A percentile compares a stretch with the other conserved stretches of the same genome.
Evolutionary conservation across 1,140 invertebrate species (phyloP).

Genomic region (Riptortus pedestris): DNA sequence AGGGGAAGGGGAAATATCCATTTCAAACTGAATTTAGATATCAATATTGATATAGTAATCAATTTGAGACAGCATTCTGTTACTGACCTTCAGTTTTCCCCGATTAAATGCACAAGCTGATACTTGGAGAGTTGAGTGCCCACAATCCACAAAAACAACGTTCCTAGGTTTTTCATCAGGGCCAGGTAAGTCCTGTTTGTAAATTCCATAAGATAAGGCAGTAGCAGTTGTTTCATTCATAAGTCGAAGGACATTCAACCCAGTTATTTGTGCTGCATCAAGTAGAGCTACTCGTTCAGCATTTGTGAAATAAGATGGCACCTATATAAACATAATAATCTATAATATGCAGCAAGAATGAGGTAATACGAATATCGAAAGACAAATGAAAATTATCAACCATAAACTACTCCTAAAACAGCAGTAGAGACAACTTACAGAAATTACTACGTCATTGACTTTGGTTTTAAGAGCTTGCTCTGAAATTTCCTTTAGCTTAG

Average conservation of each 20-base stretch:
- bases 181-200: constrained; percentile 86
- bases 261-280: constrained; percentile 77
- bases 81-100: constrained; percentile 72
- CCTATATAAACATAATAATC: constrained; percentile 36
- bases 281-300: constrained; percentile 80
- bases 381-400: no score
- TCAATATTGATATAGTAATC: no score
- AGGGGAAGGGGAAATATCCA: no score
- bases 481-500: constrained; percentile 89
- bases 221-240: constrained; percentile 97
- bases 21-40: no score
- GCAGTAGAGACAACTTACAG: no score
- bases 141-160: constrained; percentile 88
- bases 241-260: constrained; percentile 84
- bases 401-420: no score
- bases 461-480: constrained; percentile 76
- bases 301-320: constrained; percentile 91
- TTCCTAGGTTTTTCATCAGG: constrained; percentile 76
- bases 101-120: constrained; percentile 85
- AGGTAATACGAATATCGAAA: no score
- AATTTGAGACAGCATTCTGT: no score
- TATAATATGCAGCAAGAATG: neutral
- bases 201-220: constrained; percentile 91
- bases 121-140: constrained; percentile 74
- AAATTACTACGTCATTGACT: constrained; percentile 94